Percentiles rank a stretch among this genome's conserved stretches.
phyloP scores from a whole-genome alignment of 2,113 vertebrate genomes.

The Verasper variegatus region DNA sequence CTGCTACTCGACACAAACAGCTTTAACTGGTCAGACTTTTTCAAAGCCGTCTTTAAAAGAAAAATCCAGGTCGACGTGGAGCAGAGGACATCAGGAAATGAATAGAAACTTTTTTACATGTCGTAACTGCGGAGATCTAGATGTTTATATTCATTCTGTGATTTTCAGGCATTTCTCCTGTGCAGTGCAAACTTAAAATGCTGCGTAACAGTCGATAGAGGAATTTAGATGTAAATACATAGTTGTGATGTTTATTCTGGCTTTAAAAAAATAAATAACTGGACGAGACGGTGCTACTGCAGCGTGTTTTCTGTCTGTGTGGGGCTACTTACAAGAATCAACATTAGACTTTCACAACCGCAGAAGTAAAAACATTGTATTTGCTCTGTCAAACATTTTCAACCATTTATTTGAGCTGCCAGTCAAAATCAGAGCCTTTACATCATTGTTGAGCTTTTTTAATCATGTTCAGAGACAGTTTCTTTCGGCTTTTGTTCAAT shows the following conservation, averaged over 20 bases:
- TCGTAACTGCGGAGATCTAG: neutral
- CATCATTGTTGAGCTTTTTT: neutral
- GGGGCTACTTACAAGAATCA: neutral
- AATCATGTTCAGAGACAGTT: neutral
- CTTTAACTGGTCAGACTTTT: slow-evolving; percentile 36
- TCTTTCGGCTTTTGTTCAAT: slow-evolving; percentile 6
- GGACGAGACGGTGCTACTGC: neutral
- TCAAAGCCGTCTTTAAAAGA: neutral
- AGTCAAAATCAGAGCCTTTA: neutral
- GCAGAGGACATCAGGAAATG: slow-evolving; percentile 12
- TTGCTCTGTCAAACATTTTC: neutral
- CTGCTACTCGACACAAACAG: slow-evolving; percentile 3
- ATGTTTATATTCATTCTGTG: slow-evolving; percentile 21
- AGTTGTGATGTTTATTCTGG: slow-evolving; percentile 21
- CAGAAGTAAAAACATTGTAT: neutral
- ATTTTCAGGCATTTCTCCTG: slow-evolving; percentile 23
- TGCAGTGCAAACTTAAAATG: slow-evolving; percentile 32
- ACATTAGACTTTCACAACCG: neutral
- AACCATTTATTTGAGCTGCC: neutral
- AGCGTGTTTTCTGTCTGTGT: too few relatives aligned
- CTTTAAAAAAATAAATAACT: neutral
- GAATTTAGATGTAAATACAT: slow-evolving; percentile 19
- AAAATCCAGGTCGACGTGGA: slow-evolving; percentile 12
- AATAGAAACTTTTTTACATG: slow-evolving; percentile 3
- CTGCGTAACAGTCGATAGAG: slow-evolving; percentile 25